phyloP scores from a whole-genome alignment of 2,797 vertebrate genomes.

The Lithobates sylvaticus region DNA sequence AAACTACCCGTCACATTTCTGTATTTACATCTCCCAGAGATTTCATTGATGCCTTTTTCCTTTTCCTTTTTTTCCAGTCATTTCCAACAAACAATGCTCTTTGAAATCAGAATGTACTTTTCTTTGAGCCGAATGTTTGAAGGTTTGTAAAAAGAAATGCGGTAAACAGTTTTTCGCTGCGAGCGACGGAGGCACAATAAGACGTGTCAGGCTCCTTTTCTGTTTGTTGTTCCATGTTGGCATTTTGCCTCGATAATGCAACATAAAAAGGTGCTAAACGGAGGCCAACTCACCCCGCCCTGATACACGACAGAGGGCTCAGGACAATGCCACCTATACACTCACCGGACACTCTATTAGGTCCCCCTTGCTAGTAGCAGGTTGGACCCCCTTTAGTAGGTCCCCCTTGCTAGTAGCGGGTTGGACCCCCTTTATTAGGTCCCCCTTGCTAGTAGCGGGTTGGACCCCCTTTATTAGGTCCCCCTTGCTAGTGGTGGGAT shows the following conservation, averaged over 20 bases:
- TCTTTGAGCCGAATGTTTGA: constrained; percentile 4
- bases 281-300: neutral
- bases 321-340: too few species aligned
- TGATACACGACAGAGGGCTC: neutral
- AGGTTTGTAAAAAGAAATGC: constrained; percentile 18
- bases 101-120: constrained; percentile 22
- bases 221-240: neutral
- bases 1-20: neutral
- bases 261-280: neutral
- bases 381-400: too few species aligned
- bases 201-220: neutral
- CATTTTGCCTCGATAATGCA: neutral
- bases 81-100: neutral
- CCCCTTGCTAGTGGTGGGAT: too few species aligned
- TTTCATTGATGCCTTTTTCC: neutral
- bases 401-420: too few species aligned
- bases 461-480: too few species aligned
- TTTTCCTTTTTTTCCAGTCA: constrained; percentile 4
- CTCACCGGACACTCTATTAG: too few species aligned
- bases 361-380: too few species aligned
- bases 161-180: neutral
- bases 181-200: neutral
- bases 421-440: too few species aligned
- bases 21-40: neutral
- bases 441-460: too few species aligned